Percentiles rank a stretch among this genome's conserved stretches.
Conservation (phyloP, 1,140 invertebrate genomes). For the Carcinoscorpius rotundicauda region DNA sequence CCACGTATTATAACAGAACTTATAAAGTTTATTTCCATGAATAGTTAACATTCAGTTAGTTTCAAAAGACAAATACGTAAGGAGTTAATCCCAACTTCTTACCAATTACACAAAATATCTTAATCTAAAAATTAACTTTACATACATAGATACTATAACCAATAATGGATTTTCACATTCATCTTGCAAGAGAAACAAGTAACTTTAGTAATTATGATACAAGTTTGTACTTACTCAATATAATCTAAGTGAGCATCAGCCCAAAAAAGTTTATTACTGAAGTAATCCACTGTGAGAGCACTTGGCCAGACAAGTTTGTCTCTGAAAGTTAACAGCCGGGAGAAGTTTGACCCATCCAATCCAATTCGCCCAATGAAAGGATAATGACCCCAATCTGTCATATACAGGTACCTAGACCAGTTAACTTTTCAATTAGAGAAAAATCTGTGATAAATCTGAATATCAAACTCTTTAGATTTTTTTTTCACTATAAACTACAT, state of each 20-base stretch:
- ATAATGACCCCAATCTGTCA: constrained; percentile 88
- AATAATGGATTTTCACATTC: too few species aligned
- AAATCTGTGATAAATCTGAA: too few species aligned
- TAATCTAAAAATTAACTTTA: too few species aligned
- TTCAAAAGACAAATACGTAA: neutral
- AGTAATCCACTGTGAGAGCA: constrained; percentile 92
- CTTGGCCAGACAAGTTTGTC: constrained; percentile 97
- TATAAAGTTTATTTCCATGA: neutral
- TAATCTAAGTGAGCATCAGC: constrained; percentile 98
- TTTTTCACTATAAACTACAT: too few species aligned
- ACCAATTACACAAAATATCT: too few species aligned
- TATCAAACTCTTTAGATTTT: too few species aligned
- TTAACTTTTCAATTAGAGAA: too few species aligned
- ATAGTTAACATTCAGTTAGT: neutral
- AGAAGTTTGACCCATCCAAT: constrained; percentile 90
- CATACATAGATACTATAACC: too few species aligned
- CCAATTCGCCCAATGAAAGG: constrained; percentile 94
- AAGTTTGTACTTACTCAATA: constrained; percentile 56
- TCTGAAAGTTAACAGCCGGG: constrained; percentile 76
- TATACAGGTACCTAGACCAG: constrained; percentile 58
- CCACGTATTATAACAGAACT: too few species aligned
- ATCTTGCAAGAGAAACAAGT: too few species aligned
- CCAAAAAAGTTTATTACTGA: constrained; percentile 88
- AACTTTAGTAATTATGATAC: too few species aligned
- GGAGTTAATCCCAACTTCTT: too few species aligned